These are phyloP conservation scores for Drosophila hydei DNA, from an alignment of 1,140 invertebrate species.

Conservation along the genomic window DNA sequence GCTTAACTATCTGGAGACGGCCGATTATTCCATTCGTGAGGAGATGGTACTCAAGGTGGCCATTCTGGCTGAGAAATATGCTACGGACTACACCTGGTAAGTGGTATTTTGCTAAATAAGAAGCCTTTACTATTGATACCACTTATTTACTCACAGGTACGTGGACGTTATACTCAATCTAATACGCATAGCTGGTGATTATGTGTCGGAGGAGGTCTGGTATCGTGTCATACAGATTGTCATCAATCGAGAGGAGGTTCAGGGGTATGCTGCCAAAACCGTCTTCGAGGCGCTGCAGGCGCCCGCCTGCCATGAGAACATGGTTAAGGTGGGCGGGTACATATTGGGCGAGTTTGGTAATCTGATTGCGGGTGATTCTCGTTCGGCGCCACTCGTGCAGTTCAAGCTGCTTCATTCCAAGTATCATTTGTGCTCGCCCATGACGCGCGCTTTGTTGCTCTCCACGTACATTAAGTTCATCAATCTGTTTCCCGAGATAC, in stretches of 20 bases:
- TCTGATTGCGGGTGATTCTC: conserved; percentile 98
- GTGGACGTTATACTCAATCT: conserved; percentile 99
- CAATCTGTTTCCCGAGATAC: conserved; percentile 99
- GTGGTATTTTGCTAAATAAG: conserved; percentile 45
- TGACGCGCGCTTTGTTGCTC: conserved; percentile 97
- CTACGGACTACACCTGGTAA: conserved; percentile 98
- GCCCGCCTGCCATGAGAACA: conserved; percentile 99
- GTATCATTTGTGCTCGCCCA: conserved; percentile 98
- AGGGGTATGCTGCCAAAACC: conserved; percentile 99
- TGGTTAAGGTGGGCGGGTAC: conserved; percentile 99
- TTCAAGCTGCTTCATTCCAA: conserved; percentile 99
- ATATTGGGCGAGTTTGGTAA: conserved; percentile 99
- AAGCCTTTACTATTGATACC: conserved; percentile 7
- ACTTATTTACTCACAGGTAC: conserved; percentile 83
- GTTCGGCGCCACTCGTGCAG: conserved; percentile 97
- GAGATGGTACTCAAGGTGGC: conserved; percentile 99
- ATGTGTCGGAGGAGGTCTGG: conserved; percentile 99
- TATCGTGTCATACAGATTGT: conserved; percentile 99
- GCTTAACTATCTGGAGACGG: conserved; percentile 99
- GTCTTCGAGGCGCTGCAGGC: conserved; percentile 99
- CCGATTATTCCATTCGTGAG: conserved; percentile 99
- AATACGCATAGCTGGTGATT: conserved; percentile 99
- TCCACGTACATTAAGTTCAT: conserved; percentile 99
- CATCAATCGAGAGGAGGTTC: conserved; percentile 99
- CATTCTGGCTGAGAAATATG: conserved; percentile 99